A percentile compares a stretch with the other conserved stretches of the same genome.
Evolutionary conservation across 2,797 vertebrate species (phyloP).

Genomic region (Lophius americanus): DNA sequence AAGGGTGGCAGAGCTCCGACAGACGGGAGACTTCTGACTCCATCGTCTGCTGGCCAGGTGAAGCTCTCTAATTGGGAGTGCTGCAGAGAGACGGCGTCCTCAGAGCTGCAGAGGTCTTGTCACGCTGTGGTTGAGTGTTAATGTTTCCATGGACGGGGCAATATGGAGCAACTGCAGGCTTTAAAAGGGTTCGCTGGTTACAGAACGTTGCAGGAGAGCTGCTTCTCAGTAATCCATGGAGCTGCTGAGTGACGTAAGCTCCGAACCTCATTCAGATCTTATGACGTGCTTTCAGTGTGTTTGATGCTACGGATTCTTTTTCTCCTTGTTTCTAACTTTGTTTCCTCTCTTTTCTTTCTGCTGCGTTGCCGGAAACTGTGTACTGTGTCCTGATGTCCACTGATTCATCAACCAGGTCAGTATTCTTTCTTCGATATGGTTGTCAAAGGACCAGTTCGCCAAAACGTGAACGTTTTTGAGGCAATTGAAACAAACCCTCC

Average conservation of each 20-base stretch:
- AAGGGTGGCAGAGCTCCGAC: constrained; percentile 57
- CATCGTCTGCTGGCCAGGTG: constrained; percentile 61
- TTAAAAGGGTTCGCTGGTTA: constrained; percentile 28
- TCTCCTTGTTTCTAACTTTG: background rate
- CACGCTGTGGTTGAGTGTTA: constrained; percentile 34
- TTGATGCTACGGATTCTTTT: background rate
- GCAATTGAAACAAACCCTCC: too few relatives aligned
- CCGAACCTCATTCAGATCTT: constrained; percentile 4
- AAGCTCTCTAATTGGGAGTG: constrained; percentile 75
- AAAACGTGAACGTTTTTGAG: too few relatives aligned
- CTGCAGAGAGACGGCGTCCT: constrained; percentile 31
- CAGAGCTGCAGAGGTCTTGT: constrained; percentile 56
- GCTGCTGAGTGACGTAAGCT: constrained; percentile 1
- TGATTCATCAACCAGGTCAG: constrained; percentile 49
- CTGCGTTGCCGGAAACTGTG: background rate
- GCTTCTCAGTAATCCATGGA: background rate
- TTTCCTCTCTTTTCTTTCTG: constrained; percentile 25
- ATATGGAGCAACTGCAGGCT: constrained; percentile 26
- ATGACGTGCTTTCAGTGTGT: background rate
- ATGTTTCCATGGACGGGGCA: constrained; percentile 21
- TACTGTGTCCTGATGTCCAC: background rate
- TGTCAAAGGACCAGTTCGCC: background rate
- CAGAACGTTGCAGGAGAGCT: background rate
- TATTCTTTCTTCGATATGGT: constrained; percentile 1
- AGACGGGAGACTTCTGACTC: constrained; percentile 53